These are phyloP conservation scores for Coelinius sp. DNA, from an alignment of 2,888 invertebrate species.

Conservation along the genomic window DNA sequence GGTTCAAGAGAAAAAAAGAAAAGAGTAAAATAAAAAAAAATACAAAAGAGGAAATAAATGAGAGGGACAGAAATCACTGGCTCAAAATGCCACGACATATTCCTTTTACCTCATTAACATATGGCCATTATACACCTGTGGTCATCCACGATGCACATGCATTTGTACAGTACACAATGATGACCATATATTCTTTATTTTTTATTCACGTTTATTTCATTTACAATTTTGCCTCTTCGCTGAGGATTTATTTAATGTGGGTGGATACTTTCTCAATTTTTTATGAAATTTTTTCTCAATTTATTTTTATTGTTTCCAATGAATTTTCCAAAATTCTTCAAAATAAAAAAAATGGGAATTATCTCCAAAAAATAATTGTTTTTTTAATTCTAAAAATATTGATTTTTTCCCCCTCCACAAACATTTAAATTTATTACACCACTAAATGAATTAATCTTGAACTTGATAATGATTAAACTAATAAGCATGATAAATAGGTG, in stretches of 20 bases:
- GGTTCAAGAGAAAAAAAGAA: constrained; percentile 34
- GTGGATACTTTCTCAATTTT: constrained; percentile 20
- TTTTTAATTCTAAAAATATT: not conserved
- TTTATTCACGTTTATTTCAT: constrained; percentile 13
- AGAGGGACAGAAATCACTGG: constrained; percentile 39
- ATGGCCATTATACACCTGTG: constrained; percentile 60
- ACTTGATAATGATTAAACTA: constrained; percentile 7
- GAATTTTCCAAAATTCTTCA: too few relatives aligned
- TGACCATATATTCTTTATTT: constrained; percentile 33
- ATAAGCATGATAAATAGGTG: constrained; percentile 12
- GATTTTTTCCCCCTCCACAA: not conserved
- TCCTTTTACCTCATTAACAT: constrained; percentile 56
- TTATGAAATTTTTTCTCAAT: not conserved
- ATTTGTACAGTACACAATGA: constrained; percentile 12
- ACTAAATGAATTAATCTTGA: constrained; percentile 2
- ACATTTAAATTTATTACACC: not conserved
- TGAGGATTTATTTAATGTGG: constrained; percentile 44
- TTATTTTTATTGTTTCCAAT: too few relatives aligned
- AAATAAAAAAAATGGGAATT: too few relatives aligned
- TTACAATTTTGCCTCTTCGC: constrained; percentile 23
- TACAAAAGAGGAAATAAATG: constrained; percentile 28
- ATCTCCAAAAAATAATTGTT: not conserved
- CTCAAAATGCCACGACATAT: constrained; percentile 60
- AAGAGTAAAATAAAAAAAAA: constrained; percentile 30
- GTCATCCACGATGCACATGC: constrained; percentile 21